Evolutionary conservation across 2,888 invertebrate genomes (phyloP), one percentile per base, ranked within the genome.

Genomic region (Mythimna impura): DNA sequence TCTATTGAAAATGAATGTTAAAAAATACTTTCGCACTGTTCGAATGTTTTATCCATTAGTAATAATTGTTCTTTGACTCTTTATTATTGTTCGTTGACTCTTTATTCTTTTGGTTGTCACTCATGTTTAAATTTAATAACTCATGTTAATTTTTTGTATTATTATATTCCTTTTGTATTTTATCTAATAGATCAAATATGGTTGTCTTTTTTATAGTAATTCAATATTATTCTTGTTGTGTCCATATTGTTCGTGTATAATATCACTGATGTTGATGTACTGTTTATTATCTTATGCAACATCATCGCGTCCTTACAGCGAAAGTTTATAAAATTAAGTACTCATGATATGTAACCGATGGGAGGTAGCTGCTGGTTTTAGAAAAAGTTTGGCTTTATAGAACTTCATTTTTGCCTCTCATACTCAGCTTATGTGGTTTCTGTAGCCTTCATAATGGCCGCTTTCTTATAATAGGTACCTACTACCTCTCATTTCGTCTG

Each of bases 161-260:
- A 47, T 36, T 54, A 54, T 20, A 61, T 17, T 54, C 10, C 43
- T 67, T 67, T 61, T 76, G 8, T 67, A 12, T 40, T 57, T 73
- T 63, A 58, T 58, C 0, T 40, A 14, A 43, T 43, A n/a, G 10
- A 9, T 40, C 8, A 30, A 47, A 36, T 73, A 3, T 22, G 0
- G 25, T 36, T 6, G 17, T 34, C 25, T 36, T 14, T 6, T 36
- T 57, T 40, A 36, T n/a, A 9, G 14, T 25, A n/a, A 36, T 17
- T 6, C 20, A 25, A 34, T 34, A 30, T 40, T 2, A 50, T 47
- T 50, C 5, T 60, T 71, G 40, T 71, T 52, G 14, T 14, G 6
- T 73, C n/a, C 5, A 50, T 57, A 10, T 52, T 47, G 47, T 47
- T 43, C 43, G 43, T 12, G 4, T 43, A 14, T 43, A 43, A 43